These are phyloP conservation scores for Andrena dorsata DNA, from an alignment of 2,888 invertebrate genomes.

Conservation along the genomic window DNA sequence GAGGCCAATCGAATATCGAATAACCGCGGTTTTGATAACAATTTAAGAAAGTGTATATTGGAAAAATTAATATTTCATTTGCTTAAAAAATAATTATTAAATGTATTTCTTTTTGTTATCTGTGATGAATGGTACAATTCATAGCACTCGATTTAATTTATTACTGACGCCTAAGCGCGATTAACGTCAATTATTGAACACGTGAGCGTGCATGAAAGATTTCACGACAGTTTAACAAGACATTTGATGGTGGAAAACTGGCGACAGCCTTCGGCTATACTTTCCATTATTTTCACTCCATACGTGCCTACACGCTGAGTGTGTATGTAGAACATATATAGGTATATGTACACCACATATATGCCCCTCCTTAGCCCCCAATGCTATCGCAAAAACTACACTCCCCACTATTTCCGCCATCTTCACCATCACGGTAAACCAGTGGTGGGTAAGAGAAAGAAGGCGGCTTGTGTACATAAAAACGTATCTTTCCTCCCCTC, in stretches of 20 bases:
- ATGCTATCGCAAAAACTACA: slow-evolving; percentile 62
- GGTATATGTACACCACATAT: slow-evolving; percentile 45
- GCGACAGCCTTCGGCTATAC: slow-evolving; percentile 45
- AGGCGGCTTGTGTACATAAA: slow-evolving; percentile 58
- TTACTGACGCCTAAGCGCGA: background rate
- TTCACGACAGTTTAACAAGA: background rate
- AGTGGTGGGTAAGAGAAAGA: slow-evolving; percentile 48
- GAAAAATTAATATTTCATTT: background rate
- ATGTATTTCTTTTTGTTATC: background rate
- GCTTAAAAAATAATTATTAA: background rate
- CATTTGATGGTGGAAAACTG: slow-evolving; percentile 46
- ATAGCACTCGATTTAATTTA: background rate
- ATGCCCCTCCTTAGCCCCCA: slow-evolving; percentile 69
- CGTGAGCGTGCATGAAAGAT: background rate
- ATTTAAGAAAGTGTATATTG: background rate
- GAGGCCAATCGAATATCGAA: background rate
- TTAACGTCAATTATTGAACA: background rate
- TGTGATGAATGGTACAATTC: background rate
- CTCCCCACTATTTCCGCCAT: slow-evolving; percentile 66
- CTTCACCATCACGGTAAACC: slow-evolving; percentile 48
- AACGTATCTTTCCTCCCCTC: slow-evolving; percentile 64
- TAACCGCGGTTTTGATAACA: background rate
- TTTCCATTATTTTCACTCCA: slow-evolving; percentile 35
- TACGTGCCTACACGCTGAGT: slow-evolving; percentile 22
- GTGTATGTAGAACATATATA: slow-evolving; percentile 45